These are phyloP conservation scores for Drosophila putrida DNA, from an alignment of 2,888 invertebrate species.

Conservation along the genomic window DNA sequence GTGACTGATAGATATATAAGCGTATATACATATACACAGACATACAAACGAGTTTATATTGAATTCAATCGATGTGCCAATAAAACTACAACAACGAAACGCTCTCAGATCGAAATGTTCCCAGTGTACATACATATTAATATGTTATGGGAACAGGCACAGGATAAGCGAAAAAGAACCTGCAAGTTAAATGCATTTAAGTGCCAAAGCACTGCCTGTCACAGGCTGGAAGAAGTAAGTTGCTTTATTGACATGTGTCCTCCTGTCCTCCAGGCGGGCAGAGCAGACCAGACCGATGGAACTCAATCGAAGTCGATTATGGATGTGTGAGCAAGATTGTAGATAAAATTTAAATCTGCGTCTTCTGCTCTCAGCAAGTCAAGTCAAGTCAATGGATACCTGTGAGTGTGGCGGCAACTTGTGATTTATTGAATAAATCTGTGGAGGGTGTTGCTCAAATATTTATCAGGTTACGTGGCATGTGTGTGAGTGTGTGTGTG, in stretches of 20 bases:
- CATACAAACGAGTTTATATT: conserved; percentile 37
- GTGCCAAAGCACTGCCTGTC: conserved; percentile 41
- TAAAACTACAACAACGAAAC: conserved; percentile 53
- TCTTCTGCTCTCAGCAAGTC: conserved; percentile 34
- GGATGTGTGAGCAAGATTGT: conserved; percentile 33
- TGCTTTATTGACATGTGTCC: conserved; percentile 69
- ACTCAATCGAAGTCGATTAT: conserved; percentile 38
- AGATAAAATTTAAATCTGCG: conserved; percentile 71
- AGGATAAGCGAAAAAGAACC: conserved; percentile 21
- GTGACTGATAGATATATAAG: conserved; percentile 63
- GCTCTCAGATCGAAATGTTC: conserved; percentile 37
- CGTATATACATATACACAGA: conserved; percentile 25
- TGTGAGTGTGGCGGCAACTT: conserved; percentile 46
- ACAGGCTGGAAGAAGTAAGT: conserved; percentile 17
- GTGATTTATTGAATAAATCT: conserved; percentile 81
- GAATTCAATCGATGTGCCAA: conserved; percentile 48
- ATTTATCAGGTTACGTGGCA: conserved; percentile 54
- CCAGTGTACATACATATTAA: conserved; percentile 9
- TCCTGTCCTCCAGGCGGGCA: too few relatives aligned
- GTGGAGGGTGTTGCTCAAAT: conserved; percentile 67
- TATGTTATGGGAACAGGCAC: conserved; percentile 20
- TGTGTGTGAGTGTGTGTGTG: conserved; percentile 3
- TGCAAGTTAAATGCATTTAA: conserved; percentile 71
- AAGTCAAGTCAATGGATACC: conserved; percentile 27
- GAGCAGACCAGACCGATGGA: conserved; percentile 40